These are phyloP conservation scores for Standfussiana lucernea DNA, from an alignment of 2,888 invertebrate genomes.

Conservation along the genomic window DNA sequence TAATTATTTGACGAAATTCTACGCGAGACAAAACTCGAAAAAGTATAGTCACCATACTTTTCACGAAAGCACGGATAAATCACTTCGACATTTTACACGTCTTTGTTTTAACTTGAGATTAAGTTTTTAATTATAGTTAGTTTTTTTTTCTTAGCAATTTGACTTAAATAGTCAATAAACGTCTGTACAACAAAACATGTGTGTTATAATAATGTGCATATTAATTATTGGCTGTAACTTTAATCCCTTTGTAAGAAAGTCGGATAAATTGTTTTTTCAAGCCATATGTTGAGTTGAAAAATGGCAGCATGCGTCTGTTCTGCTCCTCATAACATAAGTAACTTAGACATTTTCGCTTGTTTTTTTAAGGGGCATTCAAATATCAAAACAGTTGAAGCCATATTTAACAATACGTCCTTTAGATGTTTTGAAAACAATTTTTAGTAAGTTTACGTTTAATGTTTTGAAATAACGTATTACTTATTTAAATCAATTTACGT, in stretches of 20 bases:
- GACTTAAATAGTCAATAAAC: slow-evolving; percentile 61
- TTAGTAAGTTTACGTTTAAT: not conserved
- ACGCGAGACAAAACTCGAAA: not conserved
- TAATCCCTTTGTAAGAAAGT: slow-evolving; percentile 39
- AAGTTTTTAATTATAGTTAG: slow-evolving; percentile 58
- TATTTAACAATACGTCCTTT: slow-evolving; percentile 11
- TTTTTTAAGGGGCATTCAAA: slow-evolving; percentile 10
- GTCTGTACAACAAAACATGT: slow-evolving; percentile 50
- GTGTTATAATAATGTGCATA: slow-evolving; percentile 40
- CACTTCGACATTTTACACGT: slow-evolving; percentile 74
- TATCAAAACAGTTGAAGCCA: slow-evolving; percentile 1
- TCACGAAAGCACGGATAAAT: slow-evolving; percentile 70
- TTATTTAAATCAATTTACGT: no score
- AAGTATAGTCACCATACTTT: slow-evolving; percentile 59
- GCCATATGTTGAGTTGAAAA: slow-evolving; percentile 10
- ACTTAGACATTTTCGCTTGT: slow-evolving; percentile 10
- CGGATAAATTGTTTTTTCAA: slow-evolving; percentile 21
- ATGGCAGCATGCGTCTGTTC: slow-evolving; percentile 3
- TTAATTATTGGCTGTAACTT: slow-evolving; percentile 46
- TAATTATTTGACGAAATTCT: not conserved
- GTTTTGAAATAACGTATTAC: not conserved
- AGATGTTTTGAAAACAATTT: slow-evolving; percentile 17
- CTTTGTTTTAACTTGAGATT: slow-evolving; percentile 68
- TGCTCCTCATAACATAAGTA: not conserved
- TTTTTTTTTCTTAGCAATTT: slow-evolving; percentile 60